Base-by-base conservation (phyloP, 2,888 invertebrate genomes). In the Acrobeloides nanus region DNA sequence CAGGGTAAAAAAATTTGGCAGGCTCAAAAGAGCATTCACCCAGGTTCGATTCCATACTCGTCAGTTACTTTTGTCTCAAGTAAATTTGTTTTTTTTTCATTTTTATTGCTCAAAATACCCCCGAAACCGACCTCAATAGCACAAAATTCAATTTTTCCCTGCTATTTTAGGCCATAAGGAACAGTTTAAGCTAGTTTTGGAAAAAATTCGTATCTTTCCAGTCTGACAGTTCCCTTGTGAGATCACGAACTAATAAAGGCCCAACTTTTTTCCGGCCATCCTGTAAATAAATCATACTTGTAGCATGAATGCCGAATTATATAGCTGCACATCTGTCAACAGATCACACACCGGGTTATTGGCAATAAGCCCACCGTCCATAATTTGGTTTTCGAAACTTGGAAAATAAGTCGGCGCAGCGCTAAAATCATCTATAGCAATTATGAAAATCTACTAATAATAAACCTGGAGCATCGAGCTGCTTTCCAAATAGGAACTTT, bases 351-450 rank as follows among this genome's bases (percentile, higher is more conserved):
- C 44, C 18, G 65, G 64, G 38, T 67, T 67, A 39, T 67, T 67
- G 10, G 63, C 58, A 21, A 70, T 58, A 10, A 66, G 45, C 12
- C 69, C 69, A 3, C 95, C 95, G 73, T 95, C 95, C 40, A 95
- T 77, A 55, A 69, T 48, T 58, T 55, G 42, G 63, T 75, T 62
- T 27, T 68, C 57, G 48, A 75, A 38, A 64, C 72, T 43, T 66
- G 57, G 63, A 76, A 95, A 95, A 76, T 90, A 97, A 0, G 92
- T 88, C 0, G 95, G 95, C n/a, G 95, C 95, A 0, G 95, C 95
- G 1, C 95, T 93, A 1, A 88, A 87, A 4, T 23, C 18, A 12
- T 24, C n/a, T 55, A 29, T 10, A 1, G 15, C 10, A 17, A 1
- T 20, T 7, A 12, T 20, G 10, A 57, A 20, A 26, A 35, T 35